A percentile compares a stretch with the other conserved stretches of the same genome.
Evolutionary conservation across 1,140 invertebrate species (phyloP).

Genomic region (Philopotamus ludificatus): DNA sequence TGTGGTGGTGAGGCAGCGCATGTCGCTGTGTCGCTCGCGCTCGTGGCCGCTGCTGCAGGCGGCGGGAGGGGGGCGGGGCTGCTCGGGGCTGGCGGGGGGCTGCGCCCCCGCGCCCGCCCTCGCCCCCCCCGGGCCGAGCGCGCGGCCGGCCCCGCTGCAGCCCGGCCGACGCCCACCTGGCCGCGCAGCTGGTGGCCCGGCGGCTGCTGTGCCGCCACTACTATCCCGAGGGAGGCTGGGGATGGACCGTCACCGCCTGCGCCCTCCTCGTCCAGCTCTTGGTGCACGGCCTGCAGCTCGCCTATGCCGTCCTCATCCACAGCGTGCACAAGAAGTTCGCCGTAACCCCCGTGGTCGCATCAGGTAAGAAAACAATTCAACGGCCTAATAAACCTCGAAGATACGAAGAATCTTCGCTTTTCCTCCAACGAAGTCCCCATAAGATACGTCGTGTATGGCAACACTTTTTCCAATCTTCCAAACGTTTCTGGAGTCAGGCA

Average conservation of each 20-base stretch:
- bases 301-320: slow-evolving; percentile 56
- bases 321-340: slow-evolving; percentile 55
- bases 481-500: no score
- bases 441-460: no score
- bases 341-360: slow-evolving; percentile 31
- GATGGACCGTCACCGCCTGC: slow-evolving; percentile 71
- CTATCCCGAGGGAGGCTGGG: slow-evolving; percentile 80
- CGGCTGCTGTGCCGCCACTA: slow-evolving; percentile 60
- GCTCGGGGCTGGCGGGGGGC: not conserved
- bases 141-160: not conserved
- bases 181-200: slow-evolving; percentile 31
- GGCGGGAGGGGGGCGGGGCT: slow-evolving; percentile 4
- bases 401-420: no score
- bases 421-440: no score
- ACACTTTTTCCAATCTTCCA: no score
- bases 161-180: slow-evolving; percentile 7
- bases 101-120: not conserved
- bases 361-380: no score
- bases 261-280: slow-evolving; percentile 65
- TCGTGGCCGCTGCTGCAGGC: slow-evolving; percentile 37
- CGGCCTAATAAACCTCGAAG: no score
- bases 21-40: slow-evolving; percentile 28
- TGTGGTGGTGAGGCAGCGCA: not conserved
- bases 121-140: not conserved
- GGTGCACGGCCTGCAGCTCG: slow-evolving; percentile 65